phyloP scores from a whole-genome alignment of 1,140 invertebrate species.

The Oreohelix idahoensis region DNA sequence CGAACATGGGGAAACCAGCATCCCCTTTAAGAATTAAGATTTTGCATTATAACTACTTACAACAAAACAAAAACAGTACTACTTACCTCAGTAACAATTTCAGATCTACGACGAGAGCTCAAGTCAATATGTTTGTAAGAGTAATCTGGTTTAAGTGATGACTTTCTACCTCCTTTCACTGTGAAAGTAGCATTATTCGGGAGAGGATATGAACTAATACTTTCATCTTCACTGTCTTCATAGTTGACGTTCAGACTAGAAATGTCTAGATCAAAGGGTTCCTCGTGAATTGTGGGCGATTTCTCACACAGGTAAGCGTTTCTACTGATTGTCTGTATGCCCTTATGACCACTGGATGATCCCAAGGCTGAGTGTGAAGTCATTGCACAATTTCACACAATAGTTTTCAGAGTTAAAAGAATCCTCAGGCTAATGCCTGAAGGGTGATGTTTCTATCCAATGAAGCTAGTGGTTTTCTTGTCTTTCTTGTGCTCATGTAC shows the following conservation, averaged over 20 bases:
- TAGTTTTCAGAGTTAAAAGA: neutral
- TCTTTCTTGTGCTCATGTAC: neutral
- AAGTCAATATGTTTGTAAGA: neutral
- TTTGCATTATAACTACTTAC: too few species aligned
- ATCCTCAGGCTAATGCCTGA: neutral
- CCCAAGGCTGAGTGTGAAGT: neutral
- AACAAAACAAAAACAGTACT: neutral
- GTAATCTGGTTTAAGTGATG: neutral
- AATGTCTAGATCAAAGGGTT: neutral
- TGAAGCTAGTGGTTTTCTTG: neutral
- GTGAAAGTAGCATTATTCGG: neutral
- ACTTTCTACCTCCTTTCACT: neutral
- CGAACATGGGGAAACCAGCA: too few species aligned
- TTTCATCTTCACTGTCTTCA: constrained; percentile 23
- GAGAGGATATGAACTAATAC: constrained; percentile 18
- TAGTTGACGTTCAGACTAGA: constrained; percentile 22
- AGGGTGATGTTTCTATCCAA: neutral
- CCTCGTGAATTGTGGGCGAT: neutral
- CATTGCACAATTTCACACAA: neutral
- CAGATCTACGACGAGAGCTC: neutral
- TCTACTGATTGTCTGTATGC: neutral
- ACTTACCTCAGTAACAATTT: neutral
- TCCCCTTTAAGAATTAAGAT: too few species aligned
- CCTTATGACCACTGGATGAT: neutral
- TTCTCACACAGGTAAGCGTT: neutral